Evolutionary conservation across 2,888 invertebrate genomes (phyloP).

Genomic region (Drosophila anceps): DNA sequence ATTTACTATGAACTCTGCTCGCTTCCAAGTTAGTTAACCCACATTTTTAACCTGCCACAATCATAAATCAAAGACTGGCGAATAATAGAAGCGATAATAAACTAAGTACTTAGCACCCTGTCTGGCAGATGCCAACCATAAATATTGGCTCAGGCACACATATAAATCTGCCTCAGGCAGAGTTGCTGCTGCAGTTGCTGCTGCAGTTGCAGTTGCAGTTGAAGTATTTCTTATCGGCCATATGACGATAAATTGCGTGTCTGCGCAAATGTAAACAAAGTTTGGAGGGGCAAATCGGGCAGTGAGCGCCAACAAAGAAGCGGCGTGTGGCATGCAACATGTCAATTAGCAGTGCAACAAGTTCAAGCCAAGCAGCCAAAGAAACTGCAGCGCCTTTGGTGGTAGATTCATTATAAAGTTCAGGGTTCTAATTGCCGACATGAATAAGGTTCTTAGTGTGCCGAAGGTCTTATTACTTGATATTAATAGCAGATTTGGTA

Average conservation of each 20-base stretch:
- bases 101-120: constrained; percentile 45
- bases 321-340: constrained; percentile 49
- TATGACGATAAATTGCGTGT: constrained; percentile 63
- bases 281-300: constrained; percentile 2
- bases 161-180: constrained; percentile 23
- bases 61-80: constrained; percentile 16
- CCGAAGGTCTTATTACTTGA: not conserved
- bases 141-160: constrained; percentile 44
- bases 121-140: constrained; percentile 55
- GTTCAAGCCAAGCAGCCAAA: constrained; percentile 2
- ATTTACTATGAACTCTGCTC: not conserved
- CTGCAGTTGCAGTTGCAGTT: constrained; percentile 11
- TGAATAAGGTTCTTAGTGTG: not conserved
- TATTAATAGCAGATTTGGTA: not conserved
- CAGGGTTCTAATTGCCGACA: constrained; percentile 2
- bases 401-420: constrained; percentile 1
- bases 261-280: constrained; percentile 54
- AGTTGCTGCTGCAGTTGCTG: constrained; percentile 11
- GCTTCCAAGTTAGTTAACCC: not conserved
- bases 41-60: not conserved
- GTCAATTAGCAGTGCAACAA: constrained; percentile 28
- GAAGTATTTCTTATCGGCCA: constrained; percentile 23
- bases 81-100: constrained; percentile 26
- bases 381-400: not conserved
- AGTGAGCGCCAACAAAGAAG: constrained; percentile 31